Conservation (phyloP, 2,113 vertebrate genomes). For the Boulengeromyrus knoepffleri region DNA sequence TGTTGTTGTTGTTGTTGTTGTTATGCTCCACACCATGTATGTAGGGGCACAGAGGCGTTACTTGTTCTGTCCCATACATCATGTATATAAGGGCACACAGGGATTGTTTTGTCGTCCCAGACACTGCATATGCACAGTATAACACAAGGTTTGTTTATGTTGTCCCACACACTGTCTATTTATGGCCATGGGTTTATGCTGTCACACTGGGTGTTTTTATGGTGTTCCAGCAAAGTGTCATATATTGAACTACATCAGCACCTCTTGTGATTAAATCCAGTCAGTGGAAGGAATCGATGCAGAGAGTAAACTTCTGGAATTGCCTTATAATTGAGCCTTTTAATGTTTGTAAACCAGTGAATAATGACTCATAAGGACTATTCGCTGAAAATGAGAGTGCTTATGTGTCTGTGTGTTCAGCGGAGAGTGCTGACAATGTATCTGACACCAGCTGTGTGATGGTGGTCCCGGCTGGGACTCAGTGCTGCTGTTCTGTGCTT, state of each 20-base stretch:
- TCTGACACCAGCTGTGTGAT: not conserved
- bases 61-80: not conserved
- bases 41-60: not conserved
- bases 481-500: not conserved
- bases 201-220: not conserved
- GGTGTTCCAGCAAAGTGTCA: not conserved
- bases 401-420: not conserved
- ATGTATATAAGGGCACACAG: not conserved
- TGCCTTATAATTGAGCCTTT: conserved; percentile 1
- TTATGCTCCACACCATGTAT: not conserved
- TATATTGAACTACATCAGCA: not conserved
- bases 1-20: not conserved
- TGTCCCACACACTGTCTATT: not conserved
- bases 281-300: not conserved
- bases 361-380: not conserved
- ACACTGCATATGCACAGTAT: not conserved
- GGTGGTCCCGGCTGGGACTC: not conserved
- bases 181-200: not conserved
- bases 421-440: not conserved
- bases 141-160: not conserved
- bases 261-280: conserved; percentile 2
- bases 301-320: not conserved
- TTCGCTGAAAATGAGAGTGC: not conserved
- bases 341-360: not conserved
- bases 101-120: not conserved